Evolutionary conservation across 2,888 invertebrate genomes (phyloP).

Genomic region (Neuroscelio doddi): DNA sequence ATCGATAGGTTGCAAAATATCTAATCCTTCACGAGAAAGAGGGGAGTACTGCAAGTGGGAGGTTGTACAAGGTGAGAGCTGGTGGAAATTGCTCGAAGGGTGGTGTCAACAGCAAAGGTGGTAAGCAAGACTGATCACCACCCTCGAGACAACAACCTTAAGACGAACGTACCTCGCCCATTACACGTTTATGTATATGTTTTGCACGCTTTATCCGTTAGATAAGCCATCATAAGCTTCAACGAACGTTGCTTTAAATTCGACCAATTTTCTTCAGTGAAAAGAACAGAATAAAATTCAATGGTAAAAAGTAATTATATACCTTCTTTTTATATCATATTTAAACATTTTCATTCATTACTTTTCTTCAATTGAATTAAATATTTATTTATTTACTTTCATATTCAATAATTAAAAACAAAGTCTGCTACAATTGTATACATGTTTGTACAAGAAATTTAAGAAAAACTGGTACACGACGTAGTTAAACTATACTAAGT

Average conservation of each 20-base stretch:
- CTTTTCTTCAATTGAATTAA: too few species aligned
- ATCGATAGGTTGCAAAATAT: constrained; percentile 43
- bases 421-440: too few species aligned
- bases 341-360: too few species aligned
- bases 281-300: constrained; percentile 12
- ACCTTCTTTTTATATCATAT: too few species aligned
- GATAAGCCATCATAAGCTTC: constrained; percentile 39
- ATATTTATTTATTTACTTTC: too few species aligned
- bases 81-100: constrained; percentile 49
- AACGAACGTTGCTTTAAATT: constrained; percentile 12
- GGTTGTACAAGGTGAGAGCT: constrained; percentile 36
- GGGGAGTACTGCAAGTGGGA: constrained; percentile 19
- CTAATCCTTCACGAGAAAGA: constrained; percentile 24
- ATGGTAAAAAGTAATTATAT: neutral
- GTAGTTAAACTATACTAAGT: constrained; percentile 61
- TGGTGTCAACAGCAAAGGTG: constrained; percentile 60
- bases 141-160: constrained; percentile 53
- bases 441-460: constrained; percentile 1
- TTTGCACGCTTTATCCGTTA: constrained; percentile 45
- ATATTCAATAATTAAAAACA: too few species aligned
- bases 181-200: constrained; percentile 45
- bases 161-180: constrained; percentile 52
- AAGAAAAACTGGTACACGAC: constrained; percentile 2
- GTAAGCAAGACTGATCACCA: constrained; percentile 68
- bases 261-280: constrained; percentile 5